phyloP scores from a whole-genome alignment of 2,797 vertebrate genomes.

The Aselliscus stoliczkanus region DNA sequence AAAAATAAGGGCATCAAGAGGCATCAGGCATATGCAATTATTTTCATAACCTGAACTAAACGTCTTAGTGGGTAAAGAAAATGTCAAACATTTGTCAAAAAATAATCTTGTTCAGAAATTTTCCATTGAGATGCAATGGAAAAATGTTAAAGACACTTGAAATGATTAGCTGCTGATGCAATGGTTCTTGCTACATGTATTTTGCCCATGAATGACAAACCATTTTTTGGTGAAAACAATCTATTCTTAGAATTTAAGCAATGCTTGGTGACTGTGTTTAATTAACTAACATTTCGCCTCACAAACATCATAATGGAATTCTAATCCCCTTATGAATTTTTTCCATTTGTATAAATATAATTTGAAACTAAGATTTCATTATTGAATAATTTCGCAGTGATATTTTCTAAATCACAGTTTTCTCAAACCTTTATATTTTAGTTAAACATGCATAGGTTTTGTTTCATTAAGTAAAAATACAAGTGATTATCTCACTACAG shows the following conservation, averaged over 20 bases:
- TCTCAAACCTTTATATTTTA: slow-evolving; percentile 16
- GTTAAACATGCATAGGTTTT: neutral
- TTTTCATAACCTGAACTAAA: slow-evolving; percentile 52
- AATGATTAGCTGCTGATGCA: neutral
- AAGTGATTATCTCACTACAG: slow-evolving; percentile 40
- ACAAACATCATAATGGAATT: neutral
- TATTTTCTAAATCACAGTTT: slow-evolving; percentile 39
- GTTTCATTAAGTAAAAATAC: slow-evolving; percentile 57
- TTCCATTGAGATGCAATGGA: neutral
- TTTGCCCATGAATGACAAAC: neutral
- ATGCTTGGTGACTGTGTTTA: neutral
- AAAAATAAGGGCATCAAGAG: slow-evolving; percentile 22
- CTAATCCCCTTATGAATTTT: neutral
- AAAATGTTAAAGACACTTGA: slow-evolving; percentile 13
- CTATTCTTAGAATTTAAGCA: slow-evolving; percentile 31
- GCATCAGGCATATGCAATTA: slow-evolving; percentile 7
- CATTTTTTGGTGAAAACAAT: neutral
- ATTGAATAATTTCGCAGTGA: neutral
- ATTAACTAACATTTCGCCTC: slow-evolving; percentile 47
- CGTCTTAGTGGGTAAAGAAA: slow-evolving; percentile 34
- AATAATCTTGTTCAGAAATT: slow-evolving; percentile 28
- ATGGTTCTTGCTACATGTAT: neutral
- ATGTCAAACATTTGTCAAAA: slow-evolving; percentile 46
- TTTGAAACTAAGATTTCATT: slow-evolving; percentile 26
- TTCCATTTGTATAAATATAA: slow-evolving; percentile 9